Evolutionary conservation across 2,888 invertebrate genomes (phyloP).

Genomic region (Tenodera sinensis): DNA sequence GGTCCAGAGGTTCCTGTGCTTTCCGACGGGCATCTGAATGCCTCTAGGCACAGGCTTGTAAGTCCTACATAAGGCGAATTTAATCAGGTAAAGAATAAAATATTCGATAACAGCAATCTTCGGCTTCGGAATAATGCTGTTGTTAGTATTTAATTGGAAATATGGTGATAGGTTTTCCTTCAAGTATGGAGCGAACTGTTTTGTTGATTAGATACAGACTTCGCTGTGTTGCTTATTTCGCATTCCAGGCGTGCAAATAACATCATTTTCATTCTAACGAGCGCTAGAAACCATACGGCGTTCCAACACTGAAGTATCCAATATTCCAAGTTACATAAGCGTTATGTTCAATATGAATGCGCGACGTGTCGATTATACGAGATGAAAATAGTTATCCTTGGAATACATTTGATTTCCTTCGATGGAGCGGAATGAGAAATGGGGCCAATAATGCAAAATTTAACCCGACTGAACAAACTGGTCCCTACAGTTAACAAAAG

Average conservation of each 20-base stretch:
- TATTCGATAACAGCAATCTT: no score
- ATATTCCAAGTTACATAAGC: not conserved
- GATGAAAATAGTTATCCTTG: not conserved
- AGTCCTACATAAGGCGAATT: no score
- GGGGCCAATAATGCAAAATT: not conserved
- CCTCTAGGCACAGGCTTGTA: no score
- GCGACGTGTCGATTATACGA: not conserved
- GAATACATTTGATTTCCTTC: not conserved
- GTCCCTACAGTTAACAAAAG: no score
- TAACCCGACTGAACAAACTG: not conserved
- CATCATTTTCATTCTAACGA: not conserved
- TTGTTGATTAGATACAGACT: no score
- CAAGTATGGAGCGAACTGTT: no score
- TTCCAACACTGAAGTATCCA: not conserved
- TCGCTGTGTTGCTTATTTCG: not conserved
- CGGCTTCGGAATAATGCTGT: no score
- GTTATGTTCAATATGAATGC: not conserved
- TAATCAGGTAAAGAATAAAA: no score
- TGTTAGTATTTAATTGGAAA: no score
- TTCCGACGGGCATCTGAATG: no score
- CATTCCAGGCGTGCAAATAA: not conserved
- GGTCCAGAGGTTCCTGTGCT: no score
- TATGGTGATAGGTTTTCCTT: no score
- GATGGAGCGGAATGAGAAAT: not conserved
- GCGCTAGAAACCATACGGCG: not conserved